Evolutionary conservation across 92 coral and sea anemone species (phyloP).

Genomic region (Porites cylindrica): DNA sequence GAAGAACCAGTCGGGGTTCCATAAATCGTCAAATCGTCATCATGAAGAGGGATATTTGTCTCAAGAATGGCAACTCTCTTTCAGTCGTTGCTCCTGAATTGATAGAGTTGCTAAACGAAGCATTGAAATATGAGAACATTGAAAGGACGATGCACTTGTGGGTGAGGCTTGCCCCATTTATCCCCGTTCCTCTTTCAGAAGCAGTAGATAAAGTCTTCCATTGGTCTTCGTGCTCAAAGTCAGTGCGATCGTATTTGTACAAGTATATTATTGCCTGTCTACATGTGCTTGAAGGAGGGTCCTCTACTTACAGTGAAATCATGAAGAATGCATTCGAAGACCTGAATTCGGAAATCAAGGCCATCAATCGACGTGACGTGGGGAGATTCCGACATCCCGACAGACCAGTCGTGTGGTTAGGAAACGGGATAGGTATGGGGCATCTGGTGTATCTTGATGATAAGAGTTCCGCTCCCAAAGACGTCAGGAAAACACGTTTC

Average conservation of each 20-base stretch:
- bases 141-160: constrained; percentile 79
- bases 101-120: constrained; percentile 49
- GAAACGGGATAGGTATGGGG: constrained; percentile 65
- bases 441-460: constrained; percentile 60
- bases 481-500: constrained; percentile 59
- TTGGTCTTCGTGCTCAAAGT: constrained; percentile 66
- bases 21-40: constrained; percentile 69
- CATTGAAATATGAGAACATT: constrained; percentile 40
- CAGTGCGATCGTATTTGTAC: constrained; percentile 61
- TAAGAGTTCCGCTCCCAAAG: constrained; percentile 5
- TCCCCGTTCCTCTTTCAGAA: constrained; percentile 46
- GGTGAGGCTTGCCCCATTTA: constrained; percentile 66
- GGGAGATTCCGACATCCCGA: constrained; percentile 67
- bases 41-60: constrained; percentile 45
- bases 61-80: constrained; percentile 30
- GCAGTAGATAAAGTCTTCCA: constrained; percentile 56
- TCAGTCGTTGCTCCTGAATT: constrained; percentile 33
- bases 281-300: constrained; percentile 61
- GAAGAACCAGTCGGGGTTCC: constrained; percentile 57
- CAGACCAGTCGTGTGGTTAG: constrained; percentile 78
- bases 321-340: constrained; percentile 36
- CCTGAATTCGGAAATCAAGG: constrained; percentile 36
- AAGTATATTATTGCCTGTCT: constrained; percentile 69
- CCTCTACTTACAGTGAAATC: constrained; percentile 35
- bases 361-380: constrained; percentile 59